Percentiles rank a stretch among this genome's conserved stretches.
These are phyloP conservation scores for Festucalex cinctus DNA, from an alignment of 2,113 vertebrate genomes.

Conservation along the genomic window DNA sequence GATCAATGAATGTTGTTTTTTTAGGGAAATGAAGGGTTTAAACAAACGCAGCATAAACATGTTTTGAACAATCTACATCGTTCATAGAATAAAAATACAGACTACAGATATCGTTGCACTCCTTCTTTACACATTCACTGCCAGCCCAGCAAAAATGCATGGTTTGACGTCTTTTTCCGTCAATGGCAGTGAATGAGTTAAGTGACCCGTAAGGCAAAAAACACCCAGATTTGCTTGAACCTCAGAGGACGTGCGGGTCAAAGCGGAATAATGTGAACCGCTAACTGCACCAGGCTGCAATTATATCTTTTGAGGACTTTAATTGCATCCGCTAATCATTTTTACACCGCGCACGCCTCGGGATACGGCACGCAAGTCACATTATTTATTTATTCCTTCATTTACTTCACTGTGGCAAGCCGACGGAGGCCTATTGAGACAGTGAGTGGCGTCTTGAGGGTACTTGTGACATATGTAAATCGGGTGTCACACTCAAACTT, in stretches of 20 bases:
- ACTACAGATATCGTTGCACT: neutral
- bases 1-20: neutral
- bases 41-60: neutral
- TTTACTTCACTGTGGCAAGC: constrained; percentile 54
- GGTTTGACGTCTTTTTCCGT: no score
- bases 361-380: constrained; percentile 50
- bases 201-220: constrained; percentile 25
- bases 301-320: constrained; percentile 63
- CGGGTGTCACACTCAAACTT: constrained; percentile 49
- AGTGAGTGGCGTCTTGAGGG: constrained; percentile 50
- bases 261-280: constrained; percentile 53
- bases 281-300: constrained; percentile 54
- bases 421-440: constrained; percentile 51
- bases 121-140: no score
- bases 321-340: constrained; percentile 72
- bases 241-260: constrained; percentile 52
- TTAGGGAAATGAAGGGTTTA: neutral
- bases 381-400: constrained; percentile 73
- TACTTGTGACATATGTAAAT: constrained; percentile 56
- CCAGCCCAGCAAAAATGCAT: no score
- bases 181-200: no score
- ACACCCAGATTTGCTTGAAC: constrained; percentile 44
- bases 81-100: neutral
- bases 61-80: neutral
- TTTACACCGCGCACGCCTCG: constrained; percentile 52